A percentile compares a stretch with the other conserved stretches of the same genome.
phyloP scores from a whole-genome alignment of 1,140 invertebrate species.

The Mylabris phalerata region DNA sequence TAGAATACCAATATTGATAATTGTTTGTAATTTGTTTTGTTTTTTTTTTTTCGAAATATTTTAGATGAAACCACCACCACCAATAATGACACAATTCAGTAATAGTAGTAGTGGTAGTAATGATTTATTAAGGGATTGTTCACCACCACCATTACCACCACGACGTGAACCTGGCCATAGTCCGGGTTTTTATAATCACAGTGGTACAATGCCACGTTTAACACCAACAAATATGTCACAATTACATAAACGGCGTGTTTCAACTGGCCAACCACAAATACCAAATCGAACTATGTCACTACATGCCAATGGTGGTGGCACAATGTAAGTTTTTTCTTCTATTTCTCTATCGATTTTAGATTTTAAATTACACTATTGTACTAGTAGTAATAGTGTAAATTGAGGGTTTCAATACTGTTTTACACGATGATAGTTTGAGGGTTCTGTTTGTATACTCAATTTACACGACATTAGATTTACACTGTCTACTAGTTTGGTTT shows the following conservation, averaged over 20 bases:
- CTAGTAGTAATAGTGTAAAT: too few relatives aligned
- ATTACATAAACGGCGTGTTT: constrained; percentile 36
- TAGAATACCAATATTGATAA: neutral
- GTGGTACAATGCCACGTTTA: constrained; percentile 39
- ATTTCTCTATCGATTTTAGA: neutral
- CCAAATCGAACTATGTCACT: constrained; percentile 17
- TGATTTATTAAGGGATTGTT: constrained; percentile 41
- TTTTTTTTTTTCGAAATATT: constrained; percentile 12
- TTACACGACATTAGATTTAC: too few relatives aligned
- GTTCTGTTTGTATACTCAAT: too few relatives aligned
- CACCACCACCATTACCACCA: constrained; percentile 57
- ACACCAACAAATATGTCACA: constrained; percentile 43
- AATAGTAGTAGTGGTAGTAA: constrained; percentile 40
- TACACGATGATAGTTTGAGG: too few relatives aligned
- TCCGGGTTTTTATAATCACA: constrained; percentile 40
- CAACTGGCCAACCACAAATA: constrained; percentile 29
- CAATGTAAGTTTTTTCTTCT: constrained; percentile 24
- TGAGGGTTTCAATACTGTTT: too few relatives aligned
- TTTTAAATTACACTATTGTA: neutral
- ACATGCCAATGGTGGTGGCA: constrained; percentile 23
- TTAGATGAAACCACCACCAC: constrained; percentile 47
- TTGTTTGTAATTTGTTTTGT: constrained; percentile 1
- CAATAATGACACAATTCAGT: constrained; percentile 48
- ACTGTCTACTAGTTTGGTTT: too few relatives aligned
- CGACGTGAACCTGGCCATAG: constrained; percentile 46